Evolutionary conservation across 1,140 invertebrate genomes (phyloP).

Genomic region (Drosophila fuyamai): DNA sequence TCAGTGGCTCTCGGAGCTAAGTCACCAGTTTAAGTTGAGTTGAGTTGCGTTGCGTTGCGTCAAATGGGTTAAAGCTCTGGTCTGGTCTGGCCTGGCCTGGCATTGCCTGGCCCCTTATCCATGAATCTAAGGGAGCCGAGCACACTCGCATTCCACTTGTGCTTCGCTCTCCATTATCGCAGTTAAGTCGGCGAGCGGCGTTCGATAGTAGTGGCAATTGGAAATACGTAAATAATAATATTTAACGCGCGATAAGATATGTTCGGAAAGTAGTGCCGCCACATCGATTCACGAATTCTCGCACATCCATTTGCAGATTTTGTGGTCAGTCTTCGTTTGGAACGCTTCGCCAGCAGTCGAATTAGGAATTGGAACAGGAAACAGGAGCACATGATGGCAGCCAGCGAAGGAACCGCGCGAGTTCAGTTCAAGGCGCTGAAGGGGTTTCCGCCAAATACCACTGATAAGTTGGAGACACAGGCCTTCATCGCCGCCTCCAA

Average conservation of each 20-base stretch:
- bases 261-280: conserved; percentile 4
- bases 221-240: conserved; percentile 21
- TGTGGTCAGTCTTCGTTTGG: conserved; percentile 11
- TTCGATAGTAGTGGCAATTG: conserved; percentile 37
- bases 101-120: too few species aligned
- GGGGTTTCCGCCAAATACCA: conserved; percentile 85
- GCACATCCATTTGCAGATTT: conserved; percentile 12
- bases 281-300: conserved; percentile 24
- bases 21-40: conserved; percentile 9
- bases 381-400: conserved; percentile 8
- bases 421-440: conserved; percentile 77
- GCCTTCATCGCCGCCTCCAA: conserved; percentile 87
- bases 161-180: conserved; percentile 38
- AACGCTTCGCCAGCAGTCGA: not conserved
- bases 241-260: conserved; percentile 44
- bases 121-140: not conserved
- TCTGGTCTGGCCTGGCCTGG: too few species aligned
- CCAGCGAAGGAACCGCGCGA: conserved; percentile 44
- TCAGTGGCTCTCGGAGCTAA: conserved; percentile 9
- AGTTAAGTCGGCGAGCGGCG: conserved; percentile 6
- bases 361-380: not conserved
- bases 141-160: conserved; percentile 6
- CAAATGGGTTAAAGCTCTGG: conserved; percentile 31
- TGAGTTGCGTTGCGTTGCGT: not conserved
- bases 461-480: conserved; percentile 87